A percentile compares a stretch with the other conserved stretches of the same genome.
phyloP scores from a whole-genome alignment of 2,888 invertebrate genomes.

The Hedya salicella region DNA sequence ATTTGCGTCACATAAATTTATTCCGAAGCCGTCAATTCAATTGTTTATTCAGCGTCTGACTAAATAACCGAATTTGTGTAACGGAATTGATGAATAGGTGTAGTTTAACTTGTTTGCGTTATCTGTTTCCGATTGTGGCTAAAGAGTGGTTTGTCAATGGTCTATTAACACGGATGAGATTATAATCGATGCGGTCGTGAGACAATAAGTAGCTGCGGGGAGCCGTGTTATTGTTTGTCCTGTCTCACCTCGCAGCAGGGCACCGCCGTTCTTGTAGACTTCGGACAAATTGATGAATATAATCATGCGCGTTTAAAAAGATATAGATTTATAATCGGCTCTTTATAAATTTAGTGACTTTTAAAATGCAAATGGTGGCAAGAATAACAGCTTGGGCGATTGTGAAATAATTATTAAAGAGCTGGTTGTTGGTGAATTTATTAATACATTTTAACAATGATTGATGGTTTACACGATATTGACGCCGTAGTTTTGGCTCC shows the following conservation, averaged over 20 bases:
- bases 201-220: slow-evolving; percentile 76
- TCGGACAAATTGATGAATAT: slow-evolving; percentile 72
- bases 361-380: slow-evolving; percentile 44
- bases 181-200: slow-evolving; percentile 66
- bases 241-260: slow-evolving; percentile 69
- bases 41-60: slow-evolving; percentile 32
- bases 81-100: slow-evolving; percentile 27
- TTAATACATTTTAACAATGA: slow-evolving; percentile 34
- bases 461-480: slow-evolving; percentile 26
- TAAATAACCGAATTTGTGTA: slow-evolving; percentile 35
- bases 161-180: slow-evolving; percentile 74
- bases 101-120: slow-evolving; percentile 31
- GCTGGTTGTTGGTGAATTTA: slow-evolving; percentile 33
- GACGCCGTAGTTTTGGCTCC: slow-evolving; percentile 10
- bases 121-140: slow-evolving; percentile 56
- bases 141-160: slow-evolving; percentile 63
- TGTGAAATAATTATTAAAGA: slow-evolving; percentile 39
- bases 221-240: slow-evolving; percentile 74
- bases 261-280: slow-evolving; percentile 52
- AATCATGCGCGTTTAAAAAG: slow-evolving; percentile 51
- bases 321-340: slow-evolving; percentile 43
- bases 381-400: slow-evolving; percentile 41
- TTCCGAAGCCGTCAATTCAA: slow-evolving; percentile 34
- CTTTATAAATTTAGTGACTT: slow-evolving; percentile 43
- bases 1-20: slow-evolving; percentile 26